Evolutionary conservation across 2,888 invertebrate species (phyloP).

Genomic region (Epicampocera succincta): DNA sequence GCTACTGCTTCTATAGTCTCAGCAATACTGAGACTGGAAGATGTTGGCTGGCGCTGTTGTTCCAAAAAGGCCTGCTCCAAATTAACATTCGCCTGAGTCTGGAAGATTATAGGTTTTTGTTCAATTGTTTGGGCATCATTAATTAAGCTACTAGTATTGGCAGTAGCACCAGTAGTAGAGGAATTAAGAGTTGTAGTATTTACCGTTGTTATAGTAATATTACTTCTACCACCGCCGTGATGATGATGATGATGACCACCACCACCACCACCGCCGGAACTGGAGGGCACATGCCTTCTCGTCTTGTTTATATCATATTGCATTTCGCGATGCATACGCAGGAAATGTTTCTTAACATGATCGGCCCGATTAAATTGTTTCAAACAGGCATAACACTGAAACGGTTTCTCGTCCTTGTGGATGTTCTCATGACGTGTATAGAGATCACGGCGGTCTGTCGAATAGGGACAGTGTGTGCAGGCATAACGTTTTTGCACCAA

Average conservation of each 20-base stretch:
- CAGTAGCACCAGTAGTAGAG: constrained; percentile 38
- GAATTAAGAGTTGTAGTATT: constrained; percentile 63
- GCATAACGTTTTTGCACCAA: constrained; percentile 88
- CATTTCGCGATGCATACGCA: constrained; percentile 95
- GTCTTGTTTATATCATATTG: constrained; percentile 93
- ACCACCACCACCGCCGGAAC: constrained; percentile 77
- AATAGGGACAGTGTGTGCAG: constrained; percentile 94
- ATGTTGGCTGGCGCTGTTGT: constrained; percentile 80
- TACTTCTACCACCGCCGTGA: constrained; percentile 84
- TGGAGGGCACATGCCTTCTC: constrained; percentile 83
- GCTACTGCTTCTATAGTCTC: constrained; percentile 82
- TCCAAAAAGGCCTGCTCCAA: constrained; percentile 79
- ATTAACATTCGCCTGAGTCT: constrained; percentile 75
- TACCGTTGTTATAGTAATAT: constrained; percentile 78
- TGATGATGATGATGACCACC: too few relatives aligned
- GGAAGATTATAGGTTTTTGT: constrained; percentile 77
- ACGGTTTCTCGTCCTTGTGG: constrained; percentile 95
- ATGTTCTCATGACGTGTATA: constrained; percentile 96
- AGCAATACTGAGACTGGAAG: constrained; percentile 80
- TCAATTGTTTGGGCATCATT: constrained; percentile 79
- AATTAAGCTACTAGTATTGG: constrained; percentile 69
- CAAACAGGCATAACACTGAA: constrained; percentile 95
- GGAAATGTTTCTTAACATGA: constrained; percentile 96
- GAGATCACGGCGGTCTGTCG: constrained; percentile 94
- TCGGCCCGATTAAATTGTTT: constrained; percentile 97